Evolutionary conservation across 2,113 vertebrate species (phyloP), one percentile per base, ranked within the genome.

Genomic region (Triplophysa tibetana): DNA sequence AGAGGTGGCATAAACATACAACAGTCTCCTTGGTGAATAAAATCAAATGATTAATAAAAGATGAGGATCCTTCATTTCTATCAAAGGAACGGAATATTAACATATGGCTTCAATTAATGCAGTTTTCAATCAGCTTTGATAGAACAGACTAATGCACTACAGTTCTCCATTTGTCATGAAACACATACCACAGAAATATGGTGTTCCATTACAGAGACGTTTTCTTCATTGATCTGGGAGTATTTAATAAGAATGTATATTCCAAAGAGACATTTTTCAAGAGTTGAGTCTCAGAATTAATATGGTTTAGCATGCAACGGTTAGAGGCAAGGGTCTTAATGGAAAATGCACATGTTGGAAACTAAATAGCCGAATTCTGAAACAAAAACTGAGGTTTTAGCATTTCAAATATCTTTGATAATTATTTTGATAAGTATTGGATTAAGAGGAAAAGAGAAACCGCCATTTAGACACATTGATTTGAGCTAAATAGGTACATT

Each of bases 41-140:
- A 45, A 52, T 52, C 14, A 17, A 14, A 52, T 16, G 50, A 52
- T 52, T 52, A 16, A 17, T 17, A 4, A 52, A 52, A 52, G 88
- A 91, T 91, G 86, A 85, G 87, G 88, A 92, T 88, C 88, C 85
- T 91, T 90, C 90, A 89, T 93, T 90, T 87, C 86, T 90, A 90
- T 90, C 91, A 91, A 89, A 88, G 84, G 82, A 86, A 87, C 85
- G 87, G 88, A 93, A 92, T 91, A 91, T 90, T 93, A 91, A 89
- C 92, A 93, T 90, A 88, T 93, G 90, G 89, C 85, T 90, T 75
- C 84, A 84, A 85, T 88, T 81, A 84, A 86, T 54, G 68, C 58
- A 74, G 65, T 88, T 86, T 85, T 85, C 72, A 83, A 85, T 90
- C 83, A 68, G 85, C 86, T 88, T 86, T 90, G 89, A 90, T 92